Conservation (phyloP, 2,113 vertebrate genomes). For the Phrynocephalus versicolor region DNA sequence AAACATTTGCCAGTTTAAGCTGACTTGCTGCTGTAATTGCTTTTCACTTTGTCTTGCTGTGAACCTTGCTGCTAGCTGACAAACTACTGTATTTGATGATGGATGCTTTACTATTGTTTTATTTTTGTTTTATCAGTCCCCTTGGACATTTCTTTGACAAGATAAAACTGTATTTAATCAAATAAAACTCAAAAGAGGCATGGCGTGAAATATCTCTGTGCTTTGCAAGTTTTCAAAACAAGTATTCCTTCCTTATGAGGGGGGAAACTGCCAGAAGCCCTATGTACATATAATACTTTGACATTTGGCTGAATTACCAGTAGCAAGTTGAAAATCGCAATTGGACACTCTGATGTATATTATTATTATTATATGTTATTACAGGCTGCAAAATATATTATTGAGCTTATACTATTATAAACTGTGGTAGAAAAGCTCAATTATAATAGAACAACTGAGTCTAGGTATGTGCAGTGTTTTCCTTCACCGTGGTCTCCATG, state of each 20-base stretch:
- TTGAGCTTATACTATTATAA: too few species aligned
- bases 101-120: background rate
- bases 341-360: too few species aligned
- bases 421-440: too few species aligned
- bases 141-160: background rate
- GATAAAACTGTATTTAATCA: background rate
- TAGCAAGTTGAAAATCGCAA: too few species aligned
- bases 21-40: background rate
- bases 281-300: too few species aligned
- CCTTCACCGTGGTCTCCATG: too few species aligned
- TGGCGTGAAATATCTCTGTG: background rate
- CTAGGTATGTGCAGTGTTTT: too few species aligned
- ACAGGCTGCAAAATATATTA: too few species aligned
- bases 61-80: background rate
- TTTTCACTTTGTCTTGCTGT: background rate
- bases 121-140: background rate
- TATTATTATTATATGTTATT: too few species aligned
- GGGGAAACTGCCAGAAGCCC: background rate
- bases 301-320: too few species aligned
- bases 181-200: background rate
- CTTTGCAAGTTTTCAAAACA: background rate
- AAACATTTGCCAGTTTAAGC: background rate
- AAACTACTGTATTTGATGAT: background rate
- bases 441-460: too few species aligned
- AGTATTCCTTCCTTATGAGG: background rate